Evolutionary conservation across 1,140 invertebrate species (phyloP), one percentile per base, ranked within the genome.

Genomic region (Stratiolaelaps scimitus): DNA sequence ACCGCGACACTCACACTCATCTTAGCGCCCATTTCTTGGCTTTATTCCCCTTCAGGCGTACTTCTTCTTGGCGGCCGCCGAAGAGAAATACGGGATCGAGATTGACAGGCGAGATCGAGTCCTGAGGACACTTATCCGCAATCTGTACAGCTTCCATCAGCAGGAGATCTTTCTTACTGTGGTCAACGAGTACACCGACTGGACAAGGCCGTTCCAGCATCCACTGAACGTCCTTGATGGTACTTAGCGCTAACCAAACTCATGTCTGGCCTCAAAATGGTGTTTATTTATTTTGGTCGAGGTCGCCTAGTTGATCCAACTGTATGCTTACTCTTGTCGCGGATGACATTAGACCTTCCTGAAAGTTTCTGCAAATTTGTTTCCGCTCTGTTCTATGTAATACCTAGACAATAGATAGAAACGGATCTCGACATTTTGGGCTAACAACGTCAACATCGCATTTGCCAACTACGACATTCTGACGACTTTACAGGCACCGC

Each of bases 141-240:
- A 89, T 74, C 64, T 69, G 44, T 70, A 66, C 46, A 68, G n/a
- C n/a, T 70, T 89, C 77, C 92, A 97, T 75, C 81, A 94, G 69
- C 92, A 90, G 71, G 92, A 97, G 77, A 94, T 98, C 74, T 93
- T 92, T 77, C 92, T 92, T 72, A 94, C 92, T 46, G 85, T 93
- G 34, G 86, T 95, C 69, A 95, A 96, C 76, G 91, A 96, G 74
- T 98, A 98, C 76, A 94, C 89, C 1, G 90, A 95, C 74, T 95
- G 92, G 92, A 89, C 93, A 73, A 81, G 86, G 69, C 88, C 90
- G 4, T 84, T 90, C 6, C 88, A 91, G 72, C 89, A 93, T 81
- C 89, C 89, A 43, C 86, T 90, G 69, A 88, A 87, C 76, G 86
- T 92, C 0, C 81, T 92, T 53, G 90, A 97, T 75, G 89, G 53